These are phyloP conservation scores for Hucho hucho DNA, from an alignment of 2,113 vertebrate genomes.

Conservation along the genomic window DNA sequence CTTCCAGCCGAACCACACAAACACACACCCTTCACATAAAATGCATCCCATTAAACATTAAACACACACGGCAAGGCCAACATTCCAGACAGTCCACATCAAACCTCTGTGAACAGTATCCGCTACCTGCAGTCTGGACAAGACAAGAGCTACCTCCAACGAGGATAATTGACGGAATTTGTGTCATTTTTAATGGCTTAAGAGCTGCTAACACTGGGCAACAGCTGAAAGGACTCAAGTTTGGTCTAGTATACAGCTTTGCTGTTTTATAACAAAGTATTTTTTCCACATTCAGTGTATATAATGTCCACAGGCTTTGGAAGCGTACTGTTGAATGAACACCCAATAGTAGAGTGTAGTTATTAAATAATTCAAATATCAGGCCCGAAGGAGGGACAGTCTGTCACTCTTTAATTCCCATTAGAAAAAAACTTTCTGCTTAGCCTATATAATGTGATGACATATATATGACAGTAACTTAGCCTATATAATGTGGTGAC, in stretches of 20 bases:
- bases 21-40: constrained; percentile 13
- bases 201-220: background rate
- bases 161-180: background rate
- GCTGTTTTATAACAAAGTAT: background rate
- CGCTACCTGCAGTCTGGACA: constrained; percentile 28
- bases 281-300: constrained; percentile 38
- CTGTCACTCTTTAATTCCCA: constrained; percentile 37
- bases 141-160: constrained; percentile 4
- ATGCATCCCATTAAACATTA: constrained; percentile 58
- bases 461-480: too few species aligned
- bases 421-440: too few species aligned
- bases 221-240: too few species aligned
- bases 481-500: too few species aligned
- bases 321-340: constrained; percentile 54
- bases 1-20: constrained; percentile 9
- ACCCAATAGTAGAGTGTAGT: constrained; percentile 37
- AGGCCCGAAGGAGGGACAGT: constrained; percentile 39
- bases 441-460: too few species aligned
- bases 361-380: constrained; percentile 52
- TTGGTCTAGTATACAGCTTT: too few species aligned
- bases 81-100: constrained; percentile 48
- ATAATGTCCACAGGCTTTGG: constrained; percentile 42
- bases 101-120: constrained; percentile 30
- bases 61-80: constrained; percentile 45
- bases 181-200: background rate